A percentile compares a stretch with the other conserved stretches of the same genome.
These are phyloP conservation scores for Apamea anceps DNA, from an alignment of 2,888 invertebrate species.

Conservation along the genomic window DNA sequence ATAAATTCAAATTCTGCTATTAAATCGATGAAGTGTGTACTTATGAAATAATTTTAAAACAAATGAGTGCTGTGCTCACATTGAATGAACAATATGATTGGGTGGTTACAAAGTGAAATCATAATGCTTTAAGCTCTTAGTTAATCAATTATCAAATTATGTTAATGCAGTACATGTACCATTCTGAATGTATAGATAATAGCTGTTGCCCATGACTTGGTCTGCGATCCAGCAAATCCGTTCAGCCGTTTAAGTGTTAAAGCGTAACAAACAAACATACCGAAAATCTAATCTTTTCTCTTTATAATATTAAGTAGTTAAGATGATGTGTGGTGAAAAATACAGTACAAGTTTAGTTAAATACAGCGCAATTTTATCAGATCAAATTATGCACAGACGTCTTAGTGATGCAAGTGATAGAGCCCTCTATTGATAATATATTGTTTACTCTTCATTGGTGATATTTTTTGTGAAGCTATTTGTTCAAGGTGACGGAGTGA, in stretches of 20 bases:
- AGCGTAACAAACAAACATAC: background rate
- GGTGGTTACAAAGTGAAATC: constrained; percentile 55
- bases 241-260: too few species aligned
- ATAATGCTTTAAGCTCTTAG: constrained; percentile 55
- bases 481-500: background rate
- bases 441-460: background rate
- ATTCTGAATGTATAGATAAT: background rate
- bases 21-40: constrained; percentile 3
- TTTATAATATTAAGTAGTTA: background rate
- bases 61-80: constrained; percentile 15
- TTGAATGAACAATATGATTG: constrained; percentile 1
- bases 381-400: background rate
- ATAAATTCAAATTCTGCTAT: constrained; percentile 12
- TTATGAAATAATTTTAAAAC: constrained; percentile 22
- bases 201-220: background rate
- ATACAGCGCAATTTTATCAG: background rate
- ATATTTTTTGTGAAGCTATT: background rate
- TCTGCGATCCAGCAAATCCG: background rate
- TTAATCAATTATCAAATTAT: constrained; percentile 39
- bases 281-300: background rate
- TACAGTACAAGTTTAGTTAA: background rate
- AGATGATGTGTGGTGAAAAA: background rate
- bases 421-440: background rate
- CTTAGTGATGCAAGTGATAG: background rate
- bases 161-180: constrained; percentile 51